These are phyloP conservation scores for Oscheius sp. DNA, from an alignment of 2,888 invertebrate genomes.

Conservation along the genomic window DNA sequence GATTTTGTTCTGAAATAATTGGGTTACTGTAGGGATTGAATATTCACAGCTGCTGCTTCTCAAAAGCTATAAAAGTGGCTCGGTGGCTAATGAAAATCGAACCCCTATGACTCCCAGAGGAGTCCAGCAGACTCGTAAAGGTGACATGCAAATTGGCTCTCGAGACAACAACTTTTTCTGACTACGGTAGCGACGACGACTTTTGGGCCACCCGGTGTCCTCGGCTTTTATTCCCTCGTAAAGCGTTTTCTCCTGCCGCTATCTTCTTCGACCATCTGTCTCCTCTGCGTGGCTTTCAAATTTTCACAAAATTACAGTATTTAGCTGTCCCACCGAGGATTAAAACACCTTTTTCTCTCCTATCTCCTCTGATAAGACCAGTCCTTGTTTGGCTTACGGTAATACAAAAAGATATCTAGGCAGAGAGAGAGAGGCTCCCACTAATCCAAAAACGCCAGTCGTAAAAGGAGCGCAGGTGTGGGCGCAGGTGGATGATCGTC, in stretches of 20 bases:
- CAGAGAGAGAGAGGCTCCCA: not conserved
- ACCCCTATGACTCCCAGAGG: constrained; percentile 19
- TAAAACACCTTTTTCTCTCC: not conserved
- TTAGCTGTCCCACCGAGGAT: not conserved
- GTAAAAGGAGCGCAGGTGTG: constrained; percentile 25
- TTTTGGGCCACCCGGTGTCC: constrained; percentile 14
- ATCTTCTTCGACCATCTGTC: constrained; percentile 24
- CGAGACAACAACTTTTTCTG: not conserved
- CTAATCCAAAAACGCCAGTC: constrained; percentile 15
- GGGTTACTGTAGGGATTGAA: constrained; percentile 4
- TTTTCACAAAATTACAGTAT: constrained; percentile 6
- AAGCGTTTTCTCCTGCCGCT: constrained; percentile 26
- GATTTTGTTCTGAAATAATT: constrained; percentile 25
- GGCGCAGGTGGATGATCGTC: constrained; percentile 26
- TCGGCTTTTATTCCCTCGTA: constrained; percentile 26
- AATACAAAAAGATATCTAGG: not conserved
- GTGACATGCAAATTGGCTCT: constrained; percentile 28
- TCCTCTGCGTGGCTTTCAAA: not conserved
- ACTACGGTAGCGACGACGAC: constrained; percentile 7
- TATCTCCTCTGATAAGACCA: not conserved
- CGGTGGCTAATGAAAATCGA: constrained; percentile 25
- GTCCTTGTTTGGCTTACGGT: not conserved
- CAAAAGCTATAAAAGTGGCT: constrained; percentile 8
- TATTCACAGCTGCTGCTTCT: constrained; percentile 12
- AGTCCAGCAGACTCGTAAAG: constrained; percentile 19